Evolutionary conservation across 2,888 invertebrate species (phyloP).

Genomic region (Girardia tigrina): DNA sequence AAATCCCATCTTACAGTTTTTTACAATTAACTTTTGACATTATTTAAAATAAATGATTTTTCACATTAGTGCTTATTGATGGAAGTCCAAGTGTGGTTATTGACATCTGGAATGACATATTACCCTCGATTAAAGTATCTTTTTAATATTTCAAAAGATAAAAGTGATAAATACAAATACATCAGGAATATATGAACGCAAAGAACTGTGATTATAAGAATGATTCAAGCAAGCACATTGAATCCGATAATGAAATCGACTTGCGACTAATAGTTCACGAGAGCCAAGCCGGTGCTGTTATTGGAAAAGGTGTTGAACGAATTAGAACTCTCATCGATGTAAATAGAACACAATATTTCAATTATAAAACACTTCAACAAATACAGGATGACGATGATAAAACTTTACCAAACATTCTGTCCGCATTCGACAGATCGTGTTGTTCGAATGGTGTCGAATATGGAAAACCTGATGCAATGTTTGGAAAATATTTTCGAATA

Average conservation of each 20-base stretch:
- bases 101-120: background rate
- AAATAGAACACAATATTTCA: too few relatives aligned
- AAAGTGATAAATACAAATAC: too few relatives aligned
- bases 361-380: too few relatives aligned
- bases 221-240: background rate
- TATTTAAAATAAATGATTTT: too few relatives aligned
- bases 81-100: background rate
- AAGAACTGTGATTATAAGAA: constrained; percentile 2
- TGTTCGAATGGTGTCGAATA: background rate
- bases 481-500: background rate
- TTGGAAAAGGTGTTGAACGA: constrained; percentile 11
- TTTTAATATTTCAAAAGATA: too few relatives aligned
- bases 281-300: constrained; percentile 4
- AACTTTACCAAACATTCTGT: background rate
- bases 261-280: background rate
- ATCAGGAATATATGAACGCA: background rate
- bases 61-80: background rate
- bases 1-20: too few relatives aligned
- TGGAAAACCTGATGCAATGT: background rate
- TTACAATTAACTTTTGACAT: too few relatives aligned
- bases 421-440: background rate
- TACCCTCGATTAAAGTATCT: constrained; percentile 15
- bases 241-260: background rate
- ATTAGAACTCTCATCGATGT: background rate
- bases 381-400: background rate